Percentiles rank a stretch among this genome's conserved stretches.
These are phyloP conservation scores for Actenoides lindsayi DNA, from an alignment of 2,113 vertebrate species.

Conservation along the genomic window DNA sequence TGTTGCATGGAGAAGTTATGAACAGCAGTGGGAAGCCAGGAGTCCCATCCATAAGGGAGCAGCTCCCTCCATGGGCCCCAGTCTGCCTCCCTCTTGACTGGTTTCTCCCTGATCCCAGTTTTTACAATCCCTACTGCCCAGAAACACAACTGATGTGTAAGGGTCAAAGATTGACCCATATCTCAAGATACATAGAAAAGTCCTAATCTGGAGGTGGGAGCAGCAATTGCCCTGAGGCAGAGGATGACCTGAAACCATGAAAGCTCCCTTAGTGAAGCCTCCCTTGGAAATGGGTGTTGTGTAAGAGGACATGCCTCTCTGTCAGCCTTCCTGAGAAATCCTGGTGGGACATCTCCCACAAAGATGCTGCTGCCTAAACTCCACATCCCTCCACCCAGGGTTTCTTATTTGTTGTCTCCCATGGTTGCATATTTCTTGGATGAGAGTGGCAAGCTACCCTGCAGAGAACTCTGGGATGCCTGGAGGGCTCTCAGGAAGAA, in stretches of 20 bases:
- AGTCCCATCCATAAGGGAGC: not conserved
- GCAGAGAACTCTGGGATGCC: not conserved
- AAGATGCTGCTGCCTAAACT: not conserved
- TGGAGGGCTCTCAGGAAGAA: not conserved
- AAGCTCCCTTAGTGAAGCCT: not conserved
- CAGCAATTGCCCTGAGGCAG: not conserved
- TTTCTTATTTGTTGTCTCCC: not conserved
- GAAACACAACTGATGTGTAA: fast-evolving
- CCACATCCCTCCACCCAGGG: not conserved
- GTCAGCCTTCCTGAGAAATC: not conserved
- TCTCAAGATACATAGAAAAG: not conserved
- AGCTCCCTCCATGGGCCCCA: not conserved
- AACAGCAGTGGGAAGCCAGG: not conserved
- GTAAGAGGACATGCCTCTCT: not conserved
- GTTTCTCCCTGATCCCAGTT: not conserved
- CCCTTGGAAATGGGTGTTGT: not conserved
- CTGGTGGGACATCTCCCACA: not conserved
- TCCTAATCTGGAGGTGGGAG: not conserved
- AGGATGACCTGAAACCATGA: not conserved
- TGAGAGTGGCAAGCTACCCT: fast-evolving
- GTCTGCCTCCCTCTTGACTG: not conserved
- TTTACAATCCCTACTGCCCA: not conserved
- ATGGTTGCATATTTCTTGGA: not conserved
- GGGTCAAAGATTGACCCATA: not conserved
- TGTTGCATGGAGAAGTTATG: not conserved